These are phyloP conservation scores for Temnothorax rugatulus DNA, from an alignment of 2,888 invertebrate species.

Conservation along the genomic window DNA sequence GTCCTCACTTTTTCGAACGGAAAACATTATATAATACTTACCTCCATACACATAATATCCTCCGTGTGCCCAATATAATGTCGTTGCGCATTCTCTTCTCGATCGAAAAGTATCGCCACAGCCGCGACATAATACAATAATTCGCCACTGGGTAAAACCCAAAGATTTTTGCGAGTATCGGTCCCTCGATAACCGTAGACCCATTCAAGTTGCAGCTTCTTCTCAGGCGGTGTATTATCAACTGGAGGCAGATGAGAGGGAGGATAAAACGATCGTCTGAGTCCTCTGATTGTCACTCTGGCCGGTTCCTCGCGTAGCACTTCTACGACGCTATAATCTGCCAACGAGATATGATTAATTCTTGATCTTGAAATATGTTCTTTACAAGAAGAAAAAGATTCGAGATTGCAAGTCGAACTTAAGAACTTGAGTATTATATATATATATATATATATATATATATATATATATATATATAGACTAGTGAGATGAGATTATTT, in stretches of 20 bases:
- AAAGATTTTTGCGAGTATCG: slow-evolving; percentile 95
- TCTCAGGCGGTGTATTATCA: slow-evolving; percentile 95
- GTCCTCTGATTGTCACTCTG: slow-evolving; percentile 93
- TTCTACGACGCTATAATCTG: slow-evolving; percentile 94
- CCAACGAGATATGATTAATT: not conserved
- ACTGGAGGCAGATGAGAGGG: slow-evolving; percentile 94
- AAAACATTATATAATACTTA: slow-evolving; percentile 82
- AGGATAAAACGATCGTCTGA: slow-evolving; percentile 94
- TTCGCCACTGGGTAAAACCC: slow-evolving; percentile 97
- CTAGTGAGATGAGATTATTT: not conserved
- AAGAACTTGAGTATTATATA: not conserved
- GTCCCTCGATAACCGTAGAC: slow-evolving; percentile 98
- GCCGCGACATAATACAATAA: slow-evolving; percentile 97
- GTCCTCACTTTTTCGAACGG: too few relatives aligned
- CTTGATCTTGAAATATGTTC: not conserved
- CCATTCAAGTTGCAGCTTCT: slow-evolving; percentile 96
- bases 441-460: too few relatives aligned
- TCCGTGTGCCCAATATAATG: slow-evolving; percentile 97
- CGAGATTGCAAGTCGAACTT: not conserved
- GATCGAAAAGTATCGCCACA: slow-evolving; percentile 95
- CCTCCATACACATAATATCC: slow-evolving; percentile 94
- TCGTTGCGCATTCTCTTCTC: slow-evolving; percentile 94
- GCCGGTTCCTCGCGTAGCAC: slow-evolving; percentile 95
- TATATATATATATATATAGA: not conserved
- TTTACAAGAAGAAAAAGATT: slow-evolving; percentile 12